Evolutionary conservation across 1,140 invertebrate genomes (phyloP).

Genomic region (Berghia stephanieae): DNA sequence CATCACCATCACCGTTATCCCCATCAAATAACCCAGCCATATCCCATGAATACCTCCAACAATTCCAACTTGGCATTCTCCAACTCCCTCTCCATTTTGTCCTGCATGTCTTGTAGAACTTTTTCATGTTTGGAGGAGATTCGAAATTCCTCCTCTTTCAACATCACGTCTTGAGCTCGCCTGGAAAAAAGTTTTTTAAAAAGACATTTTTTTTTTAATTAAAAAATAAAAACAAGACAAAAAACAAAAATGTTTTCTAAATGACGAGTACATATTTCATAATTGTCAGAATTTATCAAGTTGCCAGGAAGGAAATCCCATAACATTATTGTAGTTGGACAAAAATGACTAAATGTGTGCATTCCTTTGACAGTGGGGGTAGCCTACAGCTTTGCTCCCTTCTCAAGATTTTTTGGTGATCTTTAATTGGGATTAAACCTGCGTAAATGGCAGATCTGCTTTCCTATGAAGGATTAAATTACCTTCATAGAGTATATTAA

Average conservation of each 20-base stretch:
- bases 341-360: not conserved
- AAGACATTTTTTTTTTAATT: not conserved
- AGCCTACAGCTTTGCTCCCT: not conserved
- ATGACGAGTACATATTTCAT: not conserved
- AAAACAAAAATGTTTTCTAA: not conserved
- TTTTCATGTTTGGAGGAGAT: slow-evolving; percentile 45
- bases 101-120: slow-evolving; percentile 45
- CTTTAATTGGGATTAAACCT: too few relatives aligned
- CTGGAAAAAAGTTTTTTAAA: slow-evolving; percentile 24
- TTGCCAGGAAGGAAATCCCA: not conserved
- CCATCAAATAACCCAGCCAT: too few relatives aligned
- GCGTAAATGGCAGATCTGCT: too few relatives aligned
- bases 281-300: not conserved
- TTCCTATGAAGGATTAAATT: too few relatives aligned
- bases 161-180: slow-evolving; percentile 33
- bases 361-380: not conserved
- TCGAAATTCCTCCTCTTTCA: slow-evolving; percentile 45
- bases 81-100: slow-evolving; percentile 47
- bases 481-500: too few relatives aligned
- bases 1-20: too few relatives aligned
- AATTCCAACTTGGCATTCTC: slow-evolving; percentile 52
- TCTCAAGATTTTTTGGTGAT: too few relatives aligned
- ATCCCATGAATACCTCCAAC: too few relatives aligned
- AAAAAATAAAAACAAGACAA: not conserved
- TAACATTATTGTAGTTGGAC: not conserved